A percentile compares a stretch with the other conserved stretches of the same genome.
Conservation (phyloP, 2,797 vertebrate genomes). For the Xyrichtys novacula region DNA sequence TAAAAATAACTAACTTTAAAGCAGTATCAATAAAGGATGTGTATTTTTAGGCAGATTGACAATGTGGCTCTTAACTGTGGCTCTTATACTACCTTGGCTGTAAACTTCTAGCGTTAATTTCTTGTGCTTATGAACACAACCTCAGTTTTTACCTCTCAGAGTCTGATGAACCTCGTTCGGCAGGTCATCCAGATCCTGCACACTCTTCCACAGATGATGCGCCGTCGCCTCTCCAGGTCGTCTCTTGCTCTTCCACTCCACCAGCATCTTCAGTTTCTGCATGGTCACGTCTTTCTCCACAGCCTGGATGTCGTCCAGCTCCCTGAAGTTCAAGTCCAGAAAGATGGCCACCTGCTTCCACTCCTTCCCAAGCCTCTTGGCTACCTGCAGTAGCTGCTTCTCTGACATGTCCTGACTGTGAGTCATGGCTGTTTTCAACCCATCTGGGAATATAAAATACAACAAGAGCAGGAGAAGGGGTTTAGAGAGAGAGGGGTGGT, state of each 20-base stretch:
- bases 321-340: slow-evolving; percentile 78
- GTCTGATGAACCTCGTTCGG: slow-evolving; percentile 78
- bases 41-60: too few species aligned
- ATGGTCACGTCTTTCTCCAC: slow-evolving; percentile 79
- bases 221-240: slow-evolving; percentile 72
- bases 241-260: slow-evolving; percentile 82
- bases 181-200: slow-evolving; percentile 74
- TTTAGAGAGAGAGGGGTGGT: too few species aligned
- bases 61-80: too few species aligned
- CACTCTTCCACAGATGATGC: slow-evolving; percentile 57
- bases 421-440: slow-evolving; percentile 18
- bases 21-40: too few species aligned
- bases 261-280: slow-evolving; percentile 85
- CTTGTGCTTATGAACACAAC: too few species aligned
- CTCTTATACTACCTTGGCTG: too few species aligned
- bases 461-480: too few species aligned
- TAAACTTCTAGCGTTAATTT: too few species aligned
- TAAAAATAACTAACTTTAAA: too few species aligned
- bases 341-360: slow-evolving; percentile 87
- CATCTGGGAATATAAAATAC: slow-evolving; percentile 71
- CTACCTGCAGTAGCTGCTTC: slow-evolving; percentile 85
- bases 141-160: slow-evolving; percentile 86
- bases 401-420: slow-evolving; percentile 76
- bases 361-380: slow-evolving; percentile 84
- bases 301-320: slow-evolving; percentile 83